phyloP scores from a whole-genome alignment of 2,888 invertebrate genomes.

The Allolobophora icterica region DNA sequence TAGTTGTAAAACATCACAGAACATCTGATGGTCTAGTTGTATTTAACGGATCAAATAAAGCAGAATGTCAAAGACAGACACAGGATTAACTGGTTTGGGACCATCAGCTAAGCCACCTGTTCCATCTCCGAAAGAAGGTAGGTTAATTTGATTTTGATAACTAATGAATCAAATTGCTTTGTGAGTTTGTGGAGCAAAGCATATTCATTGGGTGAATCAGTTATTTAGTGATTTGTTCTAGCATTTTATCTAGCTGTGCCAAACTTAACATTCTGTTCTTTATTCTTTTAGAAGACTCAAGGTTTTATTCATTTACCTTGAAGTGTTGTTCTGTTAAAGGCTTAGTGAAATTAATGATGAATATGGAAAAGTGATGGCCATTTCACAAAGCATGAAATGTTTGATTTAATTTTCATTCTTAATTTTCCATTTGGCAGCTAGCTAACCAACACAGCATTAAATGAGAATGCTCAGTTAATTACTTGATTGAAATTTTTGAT shows the following conservation, averaged over 20 bases:
- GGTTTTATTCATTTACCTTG: too few species aligned
- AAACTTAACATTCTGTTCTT: not conserved
- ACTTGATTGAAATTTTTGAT: too few species aligned
- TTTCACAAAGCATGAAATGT: too few species aligned
- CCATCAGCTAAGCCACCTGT: not conserved
- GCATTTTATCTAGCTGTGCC: not conserved
- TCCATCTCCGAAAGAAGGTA: constrained; percentile 24
- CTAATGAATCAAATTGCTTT: not conserved
- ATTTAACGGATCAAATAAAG: not conserved
- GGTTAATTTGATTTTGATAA: not conserved
- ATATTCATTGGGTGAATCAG: not conserved
- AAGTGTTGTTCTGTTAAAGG: too few species aligned
- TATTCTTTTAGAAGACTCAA: too few species aligned
- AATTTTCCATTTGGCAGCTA: too few species aligned
- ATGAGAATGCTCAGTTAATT: too few species aligned
- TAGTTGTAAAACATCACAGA: not conserved
- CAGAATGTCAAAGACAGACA: constrained; percentile 1
- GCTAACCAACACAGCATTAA: too few species aligned
- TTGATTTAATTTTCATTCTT: too few species aligned
- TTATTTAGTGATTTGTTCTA: not conserved
- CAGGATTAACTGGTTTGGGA: not conserved
- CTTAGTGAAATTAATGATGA: too few species aligned
- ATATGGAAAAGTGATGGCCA: too few species aligned
- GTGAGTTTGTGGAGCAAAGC: not conserved
- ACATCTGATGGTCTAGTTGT: constrained; percentile 5